These are phyloP conservation scores for Ophion obscuratus DNA, from an alignment of 2,888 invertebrate species.

Conservation along the genomic window DNA sequence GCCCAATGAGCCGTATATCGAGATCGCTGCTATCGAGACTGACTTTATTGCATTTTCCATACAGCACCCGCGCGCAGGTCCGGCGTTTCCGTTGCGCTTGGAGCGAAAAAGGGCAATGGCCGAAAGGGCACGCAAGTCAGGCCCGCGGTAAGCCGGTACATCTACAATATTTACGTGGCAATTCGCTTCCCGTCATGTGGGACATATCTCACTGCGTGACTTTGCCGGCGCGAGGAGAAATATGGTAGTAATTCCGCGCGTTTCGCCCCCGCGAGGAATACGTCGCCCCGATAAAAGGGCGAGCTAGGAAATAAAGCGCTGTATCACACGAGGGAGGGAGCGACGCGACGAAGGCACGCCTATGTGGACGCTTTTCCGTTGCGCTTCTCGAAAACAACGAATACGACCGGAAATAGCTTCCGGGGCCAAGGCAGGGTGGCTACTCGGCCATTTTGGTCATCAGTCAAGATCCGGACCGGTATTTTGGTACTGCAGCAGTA, in stretches of 20 bases:
- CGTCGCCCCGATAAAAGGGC: conserved; percentile 35
- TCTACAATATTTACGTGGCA: conserved; percentile 78
- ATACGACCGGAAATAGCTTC: not conserved
- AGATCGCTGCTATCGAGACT: not conserved
- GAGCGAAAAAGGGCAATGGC: not conserved
- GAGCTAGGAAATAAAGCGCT: not conserved
- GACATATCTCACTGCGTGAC: conserved; percentile 63
- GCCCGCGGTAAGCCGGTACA: conserved; percentile 8
- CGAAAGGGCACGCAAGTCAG: not conserved
- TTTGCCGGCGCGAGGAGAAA: conserved; percentile 61
- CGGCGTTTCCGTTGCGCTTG: not conserved
- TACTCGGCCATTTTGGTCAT: too few relatives aligned
- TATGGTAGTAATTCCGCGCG: conserved; percentile 66
- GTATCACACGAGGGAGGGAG: not conserved
- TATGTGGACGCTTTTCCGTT: not conserved
- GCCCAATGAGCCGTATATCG: not conserved
- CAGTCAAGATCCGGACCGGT: not conserved
- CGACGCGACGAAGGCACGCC: not conserved
- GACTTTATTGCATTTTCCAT: not conserved
- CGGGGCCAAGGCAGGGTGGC: not conserved
- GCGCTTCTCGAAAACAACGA: not conserved
- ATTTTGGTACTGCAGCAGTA: not conserved
- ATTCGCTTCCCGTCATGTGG: conserved; percentile 71
- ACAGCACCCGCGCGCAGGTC: not conserved
- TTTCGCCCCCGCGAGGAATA: conserved; percentile 15